These are phyloP conservation scores for Larimichthys crocea DNA, from an alignment of 2,113 vertebrate genomes.

Conservation along the genomic window DNA sequence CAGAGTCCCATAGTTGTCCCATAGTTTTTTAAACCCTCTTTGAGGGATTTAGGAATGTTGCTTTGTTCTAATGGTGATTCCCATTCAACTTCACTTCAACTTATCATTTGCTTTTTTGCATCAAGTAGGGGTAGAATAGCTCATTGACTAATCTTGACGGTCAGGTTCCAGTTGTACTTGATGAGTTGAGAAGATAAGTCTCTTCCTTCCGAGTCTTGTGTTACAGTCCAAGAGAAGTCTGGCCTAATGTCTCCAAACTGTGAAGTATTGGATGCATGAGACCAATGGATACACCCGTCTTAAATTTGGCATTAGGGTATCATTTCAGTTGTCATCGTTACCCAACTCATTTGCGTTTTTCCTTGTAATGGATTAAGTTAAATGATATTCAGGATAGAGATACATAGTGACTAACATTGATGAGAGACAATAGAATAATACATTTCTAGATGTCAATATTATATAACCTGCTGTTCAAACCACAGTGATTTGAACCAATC, in stretches of 20 bases:
- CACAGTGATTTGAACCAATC: no score
- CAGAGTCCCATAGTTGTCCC: neutral
- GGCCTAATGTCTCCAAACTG: slow-evolving; percentile 14
- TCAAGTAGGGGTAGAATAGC: neutral
- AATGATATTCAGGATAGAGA: no score
- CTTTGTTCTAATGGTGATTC: neutral
- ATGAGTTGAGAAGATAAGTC: slow-evolving; percentile 42
- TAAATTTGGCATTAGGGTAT: slow-evolving; percentile 22
- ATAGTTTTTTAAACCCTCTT: neutral
- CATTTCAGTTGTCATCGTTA: slow-evolving; percentile 1
- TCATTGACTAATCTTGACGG: slow-evolving; percentile 17
- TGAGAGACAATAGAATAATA: neutral
- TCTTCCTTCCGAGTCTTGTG: slow-evolving; percentile 42
- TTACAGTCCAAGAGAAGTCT: slow-evolving; percentile 38
- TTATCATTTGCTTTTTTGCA: slow-evolving; percentile 18
- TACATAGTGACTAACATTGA: neutral
- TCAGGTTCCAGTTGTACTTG: slow-evolving; percentile 48
- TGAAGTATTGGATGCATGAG: slow-evolving; percentile 2
- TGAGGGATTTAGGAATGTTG: neutral
- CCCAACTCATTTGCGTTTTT: neutral
- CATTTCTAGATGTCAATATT: neutral
- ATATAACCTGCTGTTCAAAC: no score
- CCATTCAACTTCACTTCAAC: neutral
- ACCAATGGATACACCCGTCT: slow-evolving; percentile 8
- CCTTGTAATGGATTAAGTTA: neutral